Evolutionary conservation across 2,797 vertebrate genomes (phyloP).

Genomic region (Enteromius unitaeniatus): DNA sequence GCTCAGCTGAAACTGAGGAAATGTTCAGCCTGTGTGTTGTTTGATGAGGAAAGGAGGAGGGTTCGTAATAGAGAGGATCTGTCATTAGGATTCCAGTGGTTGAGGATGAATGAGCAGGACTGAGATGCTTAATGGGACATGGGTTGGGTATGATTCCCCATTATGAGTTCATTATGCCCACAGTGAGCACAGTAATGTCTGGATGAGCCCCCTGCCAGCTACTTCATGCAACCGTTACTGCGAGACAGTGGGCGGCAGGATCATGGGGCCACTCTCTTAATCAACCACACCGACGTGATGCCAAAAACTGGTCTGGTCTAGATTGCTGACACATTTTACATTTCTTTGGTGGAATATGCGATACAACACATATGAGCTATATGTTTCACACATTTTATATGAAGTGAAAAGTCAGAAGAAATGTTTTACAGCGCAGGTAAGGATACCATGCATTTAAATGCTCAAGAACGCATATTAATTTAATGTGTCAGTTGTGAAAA

Average conservation of each 20-base stretch:
- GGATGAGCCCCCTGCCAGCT: slow-evolving; percentile 38
- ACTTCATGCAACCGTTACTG: slow-evolving; percentile 22
- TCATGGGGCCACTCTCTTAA: slow-evolving; percentile 16
- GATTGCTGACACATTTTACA: neutral
- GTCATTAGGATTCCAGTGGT: slow-evolving; percentile 56
- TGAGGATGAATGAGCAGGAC: slow-evolving; percentile 51
- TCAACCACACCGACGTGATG: slow-evolving; percentile 6
- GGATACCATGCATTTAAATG: slow-evolving; percentile 10
- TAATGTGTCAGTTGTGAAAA: slow-evolving; percentile 82
- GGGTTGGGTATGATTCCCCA: slow-evolving; percentile 60
- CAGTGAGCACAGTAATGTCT: slow-evolving; percentile 67
- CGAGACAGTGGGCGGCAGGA: slow-evolving; percentile 31
- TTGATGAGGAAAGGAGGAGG: slow-evolving; percentile 47
- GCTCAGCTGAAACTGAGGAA: slow-evolving; percentile 72
- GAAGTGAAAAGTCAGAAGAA: slow-evolving; percentile 27
- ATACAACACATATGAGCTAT: neutral
- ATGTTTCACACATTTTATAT: neutral
- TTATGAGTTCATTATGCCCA: slow-evolving; percentile 67
- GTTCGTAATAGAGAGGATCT: slow-evolving; percentile 50
- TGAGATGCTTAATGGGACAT: slow-evolving; percentile 64
- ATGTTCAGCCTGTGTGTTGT: slow-evolving; percentile 65
- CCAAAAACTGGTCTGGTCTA: slow-evolving; percentile 3
- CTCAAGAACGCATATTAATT: slow-evolving; percentile 83
- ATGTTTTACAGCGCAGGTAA: neutral
- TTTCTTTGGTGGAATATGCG: neutral